A percentile compares a stretch with the other conserved stretches of the same genome.
Conservation (phyloP, 2,797 vertebrate species). For the Protosalanx chinensis region DNA sequence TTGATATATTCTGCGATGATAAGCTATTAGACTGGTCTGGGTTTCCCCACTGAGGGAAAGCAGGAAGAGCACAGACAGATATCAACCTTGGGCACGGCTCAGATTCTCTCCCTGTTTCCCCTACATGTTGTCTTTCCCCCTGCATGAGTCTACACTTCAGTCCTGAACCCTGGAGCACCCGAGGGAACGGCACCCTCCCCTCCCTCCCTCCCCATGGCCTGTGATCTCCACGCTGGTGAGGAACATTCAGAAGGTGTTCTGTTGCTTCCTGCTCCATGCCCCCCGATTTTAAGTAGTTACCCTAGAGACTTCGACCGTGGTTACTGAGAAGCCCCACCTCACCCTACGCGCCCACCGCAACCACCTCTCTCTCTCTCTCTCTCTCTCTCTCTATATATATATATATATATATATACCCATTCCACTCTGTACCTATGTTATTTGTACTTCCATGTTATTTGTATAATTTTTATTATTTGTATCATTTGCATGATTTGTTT, state of each 20-base stretch:
- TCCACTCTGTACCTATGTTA: neutral
- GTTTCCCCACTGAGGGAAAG: conserved; percentile 2
- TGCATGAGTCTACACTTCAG: conserved; percentile 46
- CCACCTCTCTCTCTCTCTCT: neutral
- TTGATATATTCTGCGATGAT: conserved; percentile 19
- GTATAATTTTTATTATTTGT: too few species aligned
- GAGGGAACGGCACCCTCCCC: conserved; percentile 6
- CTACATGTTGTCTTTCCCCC: conserved; percentile 50
- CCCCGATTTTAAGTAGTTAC: neutral
- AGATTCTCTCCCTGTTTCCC: conserved; percentile 35
- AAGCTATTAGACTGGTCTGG: conserved; percentile 24
- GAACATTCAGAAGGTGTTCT: conserved; percentile 16
- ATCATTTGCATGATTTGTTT: too few species aligned
- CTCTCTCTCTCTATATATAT: neutral
- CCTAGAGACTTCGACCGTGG: neutral
- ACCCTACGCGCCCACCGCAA: neutral
- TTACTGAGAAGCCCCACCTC: neutral
- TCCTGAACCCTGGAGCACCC: conserved; percentile 46
- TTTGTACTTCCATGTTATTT: too few species aligned
- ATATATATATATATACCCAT: neutral
- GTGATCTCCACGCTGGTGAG: conserved; percentile 17
- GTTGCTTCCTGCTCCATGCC: conserved; percentile 27
- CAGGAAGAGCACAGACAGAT: neutral
- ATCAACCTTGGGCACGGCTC: conserved; percentile 19
- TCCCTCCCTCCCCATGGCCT: neutral